Evolutionary conservation across 2,888 invertebrate species (phyloP).

Genomic region (Nomada ferruginata): DNA sequence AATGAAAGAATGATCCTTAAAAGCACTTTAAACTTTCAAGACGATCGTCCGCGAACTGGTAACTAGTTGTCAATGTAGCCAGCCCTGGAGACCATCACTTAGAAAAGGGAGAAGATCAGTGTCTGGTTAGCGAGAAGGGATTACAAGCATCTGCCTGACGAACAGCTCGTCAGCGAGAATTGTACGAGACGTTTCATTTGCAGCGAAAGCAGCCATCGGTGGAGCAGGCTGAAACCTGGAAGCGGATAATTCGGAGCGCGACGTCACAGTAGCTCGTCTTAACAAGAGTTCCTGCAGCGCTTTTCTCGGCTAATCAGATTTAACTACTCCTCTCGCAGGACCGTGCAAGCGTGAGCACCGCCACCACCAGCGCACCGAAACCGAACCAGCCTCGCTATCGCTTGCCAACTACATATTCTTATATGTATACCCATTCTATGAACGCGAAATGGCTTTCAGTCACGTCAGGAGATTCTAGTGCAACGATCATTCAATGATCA

Average conservation of each 20-base stretch:
- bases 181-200: slow-evolving; percentile 64
- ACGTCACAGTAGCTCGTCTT: slow-evolving; percentile 68
- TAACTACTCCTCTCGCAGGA: slow-evolving; percentile 60
- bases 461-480: not conserved
- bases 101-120: slow-evolving; percentile 5
- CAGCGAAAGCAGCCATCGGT: slow-evolving; percentile 39
- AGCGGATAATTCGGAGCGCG: slow-evolving; percentile 70
- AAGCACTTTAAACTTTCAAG: no score
- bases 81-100: not conserved
- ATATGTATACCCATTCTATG: not conserved
- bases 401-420: not conserved
- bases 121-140: slow-evolving; percentile 18
- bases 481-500: not conserved
- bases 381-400: not conserved
- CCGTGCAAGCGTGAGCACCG: slow-evolving; percentile 36
- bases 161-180: slow-evolving; percentile 62
- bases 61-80: not conserved
- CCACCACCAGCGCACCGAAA: slow-evolving; percentile 8
- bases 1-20: no score
- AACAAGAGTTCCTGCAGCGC: slow-evolving; percentile 71
- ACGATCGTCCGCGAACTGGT: not conserved
- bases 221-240: slow-evolving; percentile 45
- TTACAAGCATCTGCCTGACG: slow-evolving; percentile 46
- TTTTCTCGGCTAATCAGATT: slow-evolving; percentile 75
- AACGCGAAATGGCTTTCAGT: not conserved